phyloP scores from a whole-genome alignment of 2,113 vertebrate genomes.

The Phylloscopus trochilus region DNA sequence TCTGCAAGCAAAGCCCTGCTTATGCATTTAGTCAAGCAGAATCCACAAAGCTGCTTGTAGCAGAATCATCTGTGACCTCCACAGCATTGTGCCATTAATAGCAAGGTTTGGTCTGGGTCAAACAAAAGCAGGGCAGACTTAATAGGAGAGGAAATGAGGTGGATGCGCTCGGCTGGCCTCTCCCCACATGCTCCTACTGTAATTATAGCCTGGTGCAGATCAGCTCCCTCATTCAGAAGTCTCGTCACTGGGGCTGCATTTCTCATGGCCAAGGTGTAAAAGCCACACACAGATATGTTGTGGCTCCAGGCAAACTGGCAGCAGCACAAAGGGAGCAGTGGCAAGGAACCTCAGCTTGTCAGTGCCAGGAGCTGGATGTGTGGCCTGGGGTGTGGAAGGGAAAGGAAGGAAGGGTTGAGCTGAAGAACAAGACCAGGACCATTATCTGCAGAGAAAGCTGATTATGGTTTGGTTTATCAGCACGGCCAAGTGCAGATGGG shows the following conservation, averaged over 20 bases:
- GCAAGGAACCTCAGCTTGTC: background rate
- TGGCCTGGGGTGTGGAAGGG: background rate
- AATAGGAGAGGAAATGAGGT: conserved; percentile 61
- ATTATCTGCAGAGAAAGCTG: background rate
- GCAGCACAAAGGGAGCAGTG: background rate
- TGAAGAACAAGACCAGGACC: background rate
- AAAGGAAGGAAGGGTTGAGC: background rate
- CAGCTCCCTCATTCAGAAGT: background rate
- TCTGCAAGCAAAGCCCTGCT: conserved; percentile 16
- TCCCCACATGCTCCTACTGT: background rate
- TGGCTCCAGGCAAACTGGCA: background rate
- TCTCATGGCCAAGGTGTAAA: background rate
- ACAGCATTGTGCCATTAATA: background rate
- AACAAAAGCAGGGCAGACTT: conserved; percentile 45
- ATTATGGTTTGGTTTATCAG: background rate
- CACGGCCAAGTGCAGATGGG: background rate
- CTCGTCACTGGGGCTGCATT: background rate
- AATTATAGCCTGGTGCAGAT: conserved; percentile 24
- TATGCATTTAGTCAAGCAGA: background rate
- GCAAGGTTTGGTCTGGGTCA: conserved; percentile 40
- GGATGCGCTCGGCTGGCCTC: conserved; percentile 28
- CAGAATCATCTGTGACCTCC: conserved; percentile 33
- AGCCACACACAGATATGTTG: accelerated
- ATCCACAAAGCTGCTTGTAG: background rate
- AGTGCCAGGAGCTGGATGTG: background rate